Conservation (phyloP, 2,888 invertebrate species). For the Sepiola atlantica region DNA sequence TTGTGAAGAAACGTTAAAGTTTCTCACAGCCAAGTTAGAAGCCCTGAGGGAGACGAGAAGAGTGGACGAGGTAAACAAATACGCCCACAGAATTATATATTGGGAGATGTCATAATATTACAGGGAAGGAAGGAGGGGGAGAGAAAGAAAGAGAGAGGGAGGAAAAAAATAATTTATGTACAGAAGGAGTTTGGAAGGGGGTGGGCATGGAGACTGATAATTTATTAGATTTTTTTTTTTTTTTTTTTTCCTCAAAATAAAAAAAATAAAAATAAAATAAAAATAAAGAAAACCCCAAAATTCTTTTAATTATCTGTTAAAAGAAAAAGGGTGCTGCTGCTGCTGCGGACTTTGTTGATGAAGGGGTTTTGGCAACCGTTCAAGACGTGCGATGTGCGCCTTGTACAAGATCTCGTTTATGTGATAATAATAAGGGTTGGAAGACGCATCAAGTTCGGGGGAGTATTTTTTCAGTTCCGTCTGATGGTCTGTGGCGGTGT, state of each 20-base stretch:
- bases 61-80: neutral
- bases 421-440: constrained; percentile 38
- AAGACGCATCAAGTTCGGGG: constrained; percentile 43
- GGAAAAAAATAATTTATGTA: neutral
- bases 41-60: neutral
- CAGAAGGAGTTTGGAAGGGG: neutral
- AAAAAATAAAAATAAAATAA: no score
- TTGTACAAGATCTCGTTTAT: constrained; percentile 41
- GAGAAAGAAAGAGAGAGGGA: no score
- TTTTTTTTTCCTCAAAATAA: neutral
- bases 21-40: neutral
- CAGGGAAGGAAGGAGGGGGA: neutral
- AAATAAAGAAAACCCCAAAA: neutral
- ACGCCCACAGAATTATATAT: neutral
- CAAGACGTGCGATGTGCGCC: constrained; percentile 5
- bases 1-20: neutral
- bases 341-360: neutral
- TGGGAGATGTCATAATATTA: neutral
- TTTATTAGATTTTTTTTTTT: neutral
- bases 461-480: constrained; percentile 33
- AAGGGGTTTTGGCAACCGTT: neutral
- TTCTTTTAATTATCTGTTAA: constrained; percentile 16
- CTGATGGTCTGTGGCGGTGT: neutral
- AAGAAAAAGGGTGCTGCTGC: neutral
- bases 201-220: neutral